Conservation (phyloP, 2,113 vertebrate species). For the Bujurquina vittata region DNA sequence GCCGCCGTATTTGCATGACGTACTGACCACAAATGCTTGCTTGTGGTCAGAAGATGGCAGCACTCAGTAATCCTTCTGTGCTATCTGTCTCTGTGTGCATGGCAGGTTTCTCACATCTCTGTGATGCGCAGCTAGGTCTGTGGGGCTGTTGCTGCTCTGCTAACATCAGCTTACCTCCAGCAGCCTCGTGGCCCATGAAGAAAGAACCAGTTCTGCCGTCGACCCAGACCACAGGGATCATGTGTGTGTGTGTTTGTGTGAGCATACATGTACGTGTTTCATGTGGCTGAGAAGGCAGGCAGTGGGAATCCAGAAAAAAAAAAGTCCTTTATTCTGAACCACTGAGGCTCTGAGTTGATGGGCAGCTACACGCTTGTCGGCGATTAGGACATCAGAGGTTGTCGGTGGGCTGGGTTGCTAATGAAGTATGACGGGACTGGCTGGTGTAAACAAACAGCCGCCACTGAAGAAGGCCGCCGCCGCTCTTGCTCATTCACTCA, state of each 20-base stretch:
- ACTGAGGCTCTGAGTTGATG: conserved; percentile 61
- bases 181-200: conserved; percentile 70
- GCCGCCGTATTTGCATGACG: not conserved
- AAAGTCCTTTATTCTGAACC: conserved; percentile 60
- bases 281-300: conserved; percentile 48
- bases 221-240: conserved; percentile 25
- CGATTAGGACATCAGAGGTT: conserved; percentile 79
- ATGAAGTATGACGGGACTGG: conserved; percentile 80
- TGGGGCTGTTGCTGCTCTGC: conserved; percentile 47
- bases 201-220: conserved; percentile 59
- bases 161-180: conserved; percentile 64
- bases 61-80: conserved; percentile 40
- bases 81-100: conserved; percentile 42
- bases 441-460: conserved; percentile 81
- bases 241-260: conserved; percentile 37
- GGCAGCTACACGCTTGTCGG: conserved; percentile 65
- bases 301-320: conserved; percentile 44
- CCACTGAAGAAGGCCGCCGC: conserved; percentile 78
- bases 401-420: conserved; percentile 77
- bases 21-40: not conserved
- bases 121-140: conserved; percentile 77
- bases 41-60: conserved; percentile 47
- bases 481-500: conserved; percentile 71
- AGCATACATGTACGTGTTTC: conserved; percentile 38
- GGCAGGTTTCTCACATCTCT: conserved; percentile 81